Base-by-base conservation (phyloP, 2,888 invertebrate species). In the Tupiocoris notatus region DNA sequence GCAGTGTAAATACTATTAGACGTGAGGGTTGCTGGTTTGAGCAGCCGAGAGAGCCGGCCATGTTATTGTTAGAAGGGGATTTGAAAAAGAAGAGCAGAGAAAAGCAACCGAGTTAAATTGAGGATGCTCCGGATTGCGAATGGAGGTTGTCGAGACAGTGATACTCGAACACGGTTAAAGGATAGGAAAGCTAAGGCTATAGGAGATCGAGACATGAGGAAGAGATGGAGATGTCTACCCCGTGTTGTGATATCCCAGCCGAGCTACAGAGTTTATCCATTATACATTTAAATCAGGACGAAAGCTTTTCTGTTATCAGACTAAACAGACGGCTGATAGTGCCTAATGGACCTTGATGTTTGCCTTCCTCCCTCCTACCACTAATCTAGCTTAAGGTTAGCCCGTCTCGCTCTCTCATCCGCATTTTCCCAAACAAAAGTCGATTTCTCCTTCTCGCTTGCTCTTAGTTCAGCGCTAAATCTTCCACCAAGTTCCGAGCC, bases 261-360 rank as follows among this genome's bases (percentile, higher is more conserved):
- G 54, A 59, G 71, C 70, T 56, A 77, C 77, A 78, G 68, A 71
- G 64, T 76, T 77, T 78, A 77, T 78, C 79, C 79, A 79, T 79
- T 79, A 79, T 79, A 77, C 77, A 79, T 79, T 79, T 79, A 78
- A 79, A 79, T 79, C 78, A 79, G 77, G 39, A 77, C 71, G 75
- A 58, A 75, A 39, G 20, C 67, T 63, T n/a, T 9, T 76, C 66
- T 76, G 61, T 76, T 76, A 68, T 76, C 58, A 76, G 76, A 76
- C 76, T 76, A 76, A 76, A 76, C 76, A 76, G 67, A 58, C 67
- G 67, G 61, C 39, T 39, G 76, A 67, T 66, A 67, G 76, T 59
- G 67, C 56, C 76, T 76, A 76, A 76, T 76, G 76, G 76, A 76
- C 67, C 76, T 66, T 67, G 22, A 54, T 76, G 76, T 76, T 76